Evolutionary conservation across 1,140 invertebrate species (phyloP).

Genomic region (Pogonus chalceus): DNA sequence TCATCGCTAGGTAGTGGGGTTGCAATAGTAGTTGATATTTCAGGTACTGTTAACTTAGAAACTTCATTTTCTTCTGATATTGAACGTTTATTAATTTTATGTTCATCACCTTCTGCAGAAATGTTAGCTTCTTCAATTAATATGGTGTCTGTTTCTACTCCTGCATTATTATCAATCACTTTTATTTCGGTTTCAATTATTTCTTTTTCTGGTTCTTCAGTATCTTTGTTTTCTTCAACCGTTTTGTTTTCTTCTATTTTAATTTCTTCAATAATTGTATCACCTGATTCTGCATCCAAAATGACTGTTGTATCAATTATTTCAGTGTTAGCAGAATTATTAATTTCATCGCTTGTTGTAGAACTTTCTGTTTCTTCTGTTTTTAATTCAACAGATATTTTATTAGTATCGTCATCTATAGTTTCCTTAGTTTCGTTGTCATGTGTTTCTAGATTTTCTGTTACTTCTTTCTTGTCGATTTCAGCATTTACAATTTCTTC

Average conservation of each 20-base stretch:
- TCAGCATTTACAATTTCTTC: background rate
- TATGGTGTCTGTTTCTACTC: background rate
- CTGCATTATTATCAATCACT: background rate
- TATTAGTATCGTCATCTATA: background rate
- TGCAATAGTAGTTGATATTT: background rate
- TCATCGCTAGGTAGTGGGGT: background rate
- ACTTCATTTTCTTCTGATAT: background rate
- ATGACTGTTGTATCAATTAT: too few relatives aligned
- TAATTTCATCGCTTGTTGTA: too few relatives aligned
- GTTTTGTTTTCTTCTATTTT: background rate
- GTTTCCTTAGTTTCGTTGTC: background rate
- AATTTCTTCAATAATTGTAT: background rate
- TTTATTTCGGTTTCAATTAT: background rate
- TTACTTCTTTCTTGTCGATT: constrained; percentile 1
- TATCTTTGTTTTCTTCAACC: background rate
- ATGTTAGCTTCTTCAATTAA: background rate
- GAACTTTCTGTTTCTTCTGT: background rate
- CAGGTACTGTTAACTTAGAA: background rate
- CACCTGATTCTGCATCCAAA: too few relatives aligned
- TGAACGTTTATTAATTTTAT: background rate
- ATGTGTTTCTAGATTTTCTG: background rate
- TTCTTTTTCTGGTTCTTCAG: background rate
- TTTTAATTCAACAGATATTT: background rate
- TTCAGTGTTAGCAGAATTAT: too few relatives aligned
- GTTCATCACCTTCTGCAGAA: background rate